These are phyloP conservation scores for Terebella lapidaria DNA, from an alignment of 2,888 invertebrate species.

Conservation along the genomic window DNA sequence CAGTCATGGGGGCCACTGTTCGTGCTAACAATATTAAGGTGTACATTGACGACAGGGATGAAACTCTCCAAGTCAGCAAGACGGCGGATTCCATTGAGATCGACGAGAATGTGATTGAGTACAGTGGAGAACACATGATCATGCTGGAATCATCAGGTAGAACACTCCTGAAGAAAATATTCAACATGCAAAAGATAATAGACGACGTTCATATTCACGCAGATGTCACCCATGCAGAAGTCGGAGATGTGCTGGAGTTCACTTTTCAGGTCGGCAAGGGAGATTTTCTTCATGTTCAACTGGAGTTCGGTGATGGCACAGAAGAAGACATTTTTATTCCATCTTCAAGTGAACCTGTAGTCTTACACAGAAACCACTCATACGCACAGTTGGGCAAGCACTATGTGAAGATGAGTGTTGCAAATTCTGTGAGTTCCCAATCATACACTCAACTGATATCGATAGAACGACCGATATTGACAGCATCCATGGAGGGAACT, in stretches of 20 bases:
- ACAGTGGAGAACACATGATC: constrained; percentile 11
- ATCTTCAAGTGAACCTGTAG: constrained; percentile 2
- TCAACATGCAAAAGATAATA: constrained; percentile 6
- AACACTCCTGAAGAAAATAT: not conserved
- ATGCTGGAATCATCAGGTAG: not conserved
- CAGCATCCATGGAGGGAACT: constrained; percentile 21
- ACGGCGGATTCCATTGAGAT: not conserved
- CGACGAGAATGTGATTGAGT: not conserved
- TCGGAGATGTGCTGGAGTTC: constrained; percentile 1
- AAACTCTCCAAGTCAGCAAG: not conserved
- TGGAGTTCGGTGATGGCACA: constrained; percentile 35
- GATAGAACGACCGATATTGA: constrained; percentile 40
- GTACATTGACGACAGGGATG: constrained; percentile 1
- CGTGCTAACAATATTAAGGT: not conserved
- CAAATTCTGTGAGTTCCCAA: constrained; percentile 37
- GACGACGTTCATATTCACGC: not conserved
- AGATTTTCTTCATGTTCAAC: constrained; percentile 32
- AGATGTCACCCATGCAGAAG: not conserved
- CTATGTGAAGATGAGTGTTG: constrained; percentile 28
- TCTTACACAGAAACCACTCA: constrained; percentile 11
- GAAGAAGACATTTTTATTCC: constrained; percentile 29
- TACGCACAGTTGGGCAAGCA: constrained; percentile 37
- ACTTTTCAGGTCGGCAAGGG: constrained; percentile 17
- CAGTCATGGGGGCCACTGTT: not conserved
- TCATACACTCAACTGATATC: constrained; percentile 30